Conservation (phyloP, 1,140 invertebrate species). For the Papilio glaucus region DNA sequence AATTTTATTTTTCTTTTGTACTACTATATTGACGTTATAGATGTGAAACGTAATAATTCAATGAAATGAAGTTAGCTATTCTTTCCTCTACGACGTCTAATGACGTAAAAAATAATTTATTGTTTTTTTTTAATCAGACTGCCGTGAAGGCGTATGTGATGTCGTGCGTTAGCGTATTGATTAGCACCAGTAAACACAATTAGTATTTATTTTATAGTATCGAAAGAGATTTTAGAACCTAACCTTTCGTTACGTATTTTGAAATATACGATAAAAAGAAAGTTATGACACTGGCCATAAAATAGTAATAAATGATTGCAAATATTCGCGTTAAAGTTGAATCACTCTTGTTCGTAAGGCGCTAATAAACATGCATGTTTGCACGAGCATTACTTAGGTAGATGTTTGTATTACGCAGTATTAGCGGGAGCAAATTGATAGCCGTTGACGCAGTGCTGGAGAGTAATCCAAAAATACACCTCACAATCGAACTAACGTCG, state of each 20-base stretch:
- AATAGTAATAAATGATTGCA: no score
- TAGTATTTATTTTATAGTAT: neutral
- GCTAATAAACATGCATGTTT: conserved; percentile 23
- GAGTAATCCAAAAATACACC: conserved; percentile 35
- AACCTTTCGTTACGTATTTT: conserved; percentile 1
- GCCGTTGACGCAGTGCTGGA: conserved; percentile 30
- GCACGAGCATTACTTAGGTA: conserved; percentile 20
- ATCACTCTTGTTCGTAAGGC: neutral
- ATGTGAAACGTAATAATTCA: neutral
- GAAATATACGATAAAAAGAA: conserved; percentile 25
- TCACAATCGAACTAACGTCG: conserved; percentile 11
- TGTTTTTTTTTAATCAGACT: neutral
- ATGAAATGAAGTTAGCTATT: conserved; percentile 1
- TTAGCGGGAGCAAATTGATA: conserved; percentile 29
- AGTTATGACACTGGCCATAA: no score
- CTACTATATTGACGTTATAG: neutral
- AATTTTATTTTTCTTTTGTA: neutral
- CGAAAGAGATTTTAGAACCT: conserved; percentile 16
- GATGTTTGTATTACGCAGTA: conserved; percentile 34
- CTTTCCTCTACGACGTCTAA: neutral
- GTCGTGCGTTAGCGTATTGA: conserved; percentile 10
- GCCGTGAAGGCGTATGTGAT: neutral
- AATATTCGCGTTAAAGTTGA: neutral
- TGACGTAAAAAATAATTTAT: conserved; percentile 10
- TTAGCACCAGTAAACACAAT: conserved; percentile 8